Conservation (phyloP, 1,140 invertebrate species). For the Bombus vancouverensis region DNA sequence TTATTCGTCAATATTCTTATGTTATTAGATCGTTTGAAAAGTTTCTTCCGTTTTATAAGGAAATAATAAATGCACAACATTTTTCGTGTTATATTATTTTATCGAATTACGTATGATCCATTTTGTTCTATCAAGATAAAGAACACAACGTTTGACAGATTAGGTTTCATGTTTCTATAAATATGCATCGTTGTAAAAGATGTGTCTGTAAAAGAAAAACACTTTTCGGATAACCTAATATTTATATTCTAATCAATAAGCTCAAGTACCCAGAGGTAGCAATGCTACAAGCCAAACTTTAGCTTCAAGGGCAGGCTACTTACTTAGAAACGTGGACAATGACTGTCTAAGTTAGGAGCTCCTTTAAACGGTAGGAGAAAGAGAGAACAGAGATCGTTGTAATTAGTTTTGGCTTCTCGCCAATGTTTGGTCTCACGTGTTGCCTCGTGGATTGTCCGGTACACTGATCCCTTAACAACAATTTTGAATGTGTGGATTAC, state of each 20-base stretch:
- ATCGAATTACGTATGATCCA: no score
- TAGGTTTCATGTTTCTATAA: no score
- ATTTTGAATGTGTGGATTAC: background rate
- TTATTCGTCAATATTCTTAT: no score
- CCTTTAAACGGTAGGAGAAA: background rate
- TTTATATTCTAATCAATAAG: background rate
- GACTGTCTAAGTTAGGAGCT: background rate
- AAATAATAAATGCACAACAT: no score
- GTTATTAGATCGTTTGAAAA: no score
- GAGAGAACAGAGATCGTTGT: background rate
- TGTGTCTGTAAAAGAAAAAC: no score
- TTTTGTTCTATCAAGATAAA: no score
- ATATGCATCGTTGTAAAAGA: no score
- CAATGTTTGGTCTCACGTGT: background rate
- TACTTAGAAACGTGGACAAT: background rate
- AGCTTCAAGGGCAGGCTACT: background rate
- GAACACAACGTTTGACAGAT: no score
- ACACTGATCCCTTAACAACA: background rate
- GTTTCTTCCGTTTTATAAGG: no score
- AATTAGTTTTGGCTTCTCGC: background rate
- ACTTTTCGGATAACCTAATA: no score
- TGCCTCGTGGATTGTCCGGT: background rate
- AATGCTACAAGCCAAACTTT: background rate
- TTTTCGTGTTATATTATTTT: no score
- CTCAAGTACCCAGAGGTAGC: background rate